These are phyloP conservation scores for Eira barbara DNA, from an alignment of 2,113 vertebrate species.

Conservation along the genomic window DNA sequence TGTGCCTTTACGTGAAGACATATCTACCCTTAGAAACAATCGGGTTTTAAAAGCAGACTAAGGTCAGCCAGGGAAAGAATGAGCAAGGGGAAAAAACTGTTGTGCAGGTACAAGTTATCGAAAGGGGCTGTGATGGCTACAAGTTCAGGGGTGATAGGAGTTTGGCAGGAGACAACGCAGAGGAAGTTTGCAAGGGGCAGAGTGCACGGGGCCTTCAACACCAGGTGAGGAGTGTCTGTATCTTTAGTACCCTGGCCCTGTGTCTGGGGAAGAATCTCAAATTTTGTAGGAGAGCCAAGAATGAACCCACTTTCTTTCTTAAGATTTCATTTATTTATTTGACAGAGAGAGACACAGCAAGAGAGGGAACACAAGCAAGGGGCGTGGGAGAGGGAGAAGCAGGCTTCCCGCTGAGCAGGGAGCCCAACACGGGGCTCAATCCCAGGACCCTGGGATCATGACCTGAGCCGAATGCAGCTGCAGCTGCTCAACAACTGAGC, in stretches of 20 bases:
- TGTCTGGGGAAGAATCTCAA: background rate
- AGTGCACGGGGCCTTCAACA: background rate
- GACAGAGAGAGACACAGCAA: too few species aligned
- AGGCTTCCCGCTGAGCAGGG: too few species aligned
- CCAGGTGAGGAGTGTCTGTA: background rate
- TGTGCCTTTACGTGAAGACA: constrained; percentile 1
- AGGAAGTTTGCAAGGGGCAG: background rate
- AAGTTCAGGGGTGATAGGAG: background rate
- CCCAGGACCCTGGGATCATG: too few species aligned
- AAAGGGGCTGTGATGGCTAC: background rate
- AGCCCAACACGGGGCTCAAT: too few species aligned
- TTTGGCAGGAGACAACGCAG: background rate
- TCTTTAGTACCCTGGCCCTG: background rate
- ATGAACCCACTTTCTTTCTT: background rate
- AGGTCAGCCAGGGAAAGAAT: background rate
- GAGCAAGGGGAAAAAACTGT: background rate
- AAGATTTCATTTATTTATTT: too few species aligned
- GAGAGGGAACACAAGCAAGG: too few species aligned
- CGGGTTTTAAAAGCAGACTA: constrained; percentile 26
- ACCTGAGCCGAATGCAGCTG: too few species aligned
- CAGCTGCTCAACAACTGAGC: too few species aligned
- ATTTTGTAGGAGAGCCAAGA: background rate
- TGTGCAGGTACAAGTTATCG: background rate
- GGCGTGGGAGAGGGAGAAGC: too few species aligned
- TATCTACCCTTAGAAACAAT: background rate